Evolutionary conservation across 2,113 vertebrate species (phyloP).

Genomic region (Dipodomys merriami): DNA sequence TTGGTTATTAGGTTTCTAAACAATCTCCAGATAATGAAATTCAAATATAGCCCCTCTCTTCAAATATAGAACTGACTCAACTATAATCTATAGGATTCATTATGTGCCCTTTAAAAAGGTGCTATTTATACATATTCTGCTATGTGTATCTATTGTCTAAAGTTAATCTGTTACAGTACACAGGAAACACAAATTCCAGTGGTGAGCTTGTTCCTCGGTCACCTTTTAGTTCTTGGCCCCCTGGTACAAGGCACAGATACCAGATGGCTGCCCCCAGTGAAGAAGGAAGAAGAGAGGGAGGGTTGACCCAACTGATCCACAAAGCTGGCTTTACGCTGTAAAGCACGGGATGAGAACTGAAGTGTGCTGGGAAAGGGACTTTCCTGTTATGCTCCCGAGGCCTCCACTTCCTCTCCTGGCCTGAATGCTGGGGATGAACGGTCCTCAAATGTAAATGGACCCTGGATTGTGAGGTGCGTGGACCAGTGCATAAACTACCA

Average conservation of each 20-base stretch:
- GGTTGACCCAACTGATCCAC: background rate
- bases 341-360: background rate
- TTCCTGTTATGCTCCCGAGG: background rate
- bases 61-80: background rate
- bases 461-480: background rate
- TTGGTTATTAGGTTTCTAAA: too few relatives aligned
- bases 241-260: background rate
- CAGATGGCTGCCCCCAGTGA: background rate
- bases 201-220: background rate
- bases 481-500: background rate
- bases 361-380: background rate
- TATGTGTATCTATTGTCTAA: background rate
- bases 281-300: too few relatives aligned
- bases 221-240: background rate
- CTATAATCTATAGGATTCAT: background rate
- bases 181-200: background rate
- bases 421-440: rapidly evolving
- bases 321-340: background rate
- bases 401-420: background rate
- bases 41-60: background rate
- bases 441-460: background rate
- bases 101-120: background rate
- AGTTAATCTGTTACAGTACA: background rate
- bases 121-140: background rate
- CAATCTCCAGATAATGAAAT: background rate